Percentiles rank a stretch among this genome's conserved stretches.
Evolutionary conservation across 2,888 invertebrate genomes (phyloP).

Genomic region (Euproctis similis): DNA sequence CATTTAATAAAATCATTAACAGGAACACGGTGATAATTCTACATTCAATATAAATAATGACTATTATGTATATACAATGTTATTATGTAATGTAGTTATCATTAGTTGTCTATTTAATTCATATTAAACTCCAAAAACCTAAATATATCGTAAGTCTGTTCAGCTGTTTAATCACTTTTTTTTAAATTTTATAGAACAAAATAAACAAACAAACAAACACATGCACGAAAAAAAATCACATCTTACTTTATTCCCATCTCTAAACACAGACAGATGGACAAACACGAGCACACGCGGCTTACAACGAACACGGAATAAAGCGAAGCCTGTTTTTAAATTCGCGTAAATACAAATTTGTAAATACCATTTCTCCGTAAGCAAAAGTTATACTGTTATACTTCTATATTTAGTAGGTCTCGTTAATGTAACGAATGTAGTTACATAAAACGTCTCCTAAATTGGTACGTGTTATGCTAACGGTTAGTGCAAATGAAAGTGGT

Average conservation of each 20-base stretch:
- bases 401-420: constrained; percentile 20
- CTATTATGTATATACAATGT: no score
- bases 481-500: constrained; percentile 46
- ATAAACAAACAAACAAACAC: background rate
- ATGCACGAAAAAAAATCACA: background rate
- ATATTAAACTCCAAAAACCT: no score
- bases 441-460: constrained; percentile 27
- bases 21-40: no score
- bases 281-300: constrained; percentile 20
- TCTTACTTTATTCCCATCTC: constrained; percentile 40
- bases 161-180: no score
- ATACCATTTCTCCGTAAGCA: constrained; percentile 32
- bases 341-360: constrained; percentile 36
- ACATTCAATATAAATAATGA: no score
- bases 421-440: constrained; percentile 14
- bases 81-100: no score
- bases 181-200: background rate
- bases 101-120: no score
- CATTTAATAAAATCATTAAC: no score
- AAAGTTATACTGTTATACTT: constrained; percentile 27
- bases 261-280: constrained; percentile 11
- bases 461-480: constrained; percentile 35
- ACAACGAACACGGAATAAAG: constrained; percentile 28
- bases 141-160: no score
- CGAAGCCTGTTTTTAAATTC: constrained; percentile 30